These are phyloP conservation scores for Aythya baeri DNA, from an alignment of 2,113 vertebrate genomes.

Conservation along the genomic window DNA sequence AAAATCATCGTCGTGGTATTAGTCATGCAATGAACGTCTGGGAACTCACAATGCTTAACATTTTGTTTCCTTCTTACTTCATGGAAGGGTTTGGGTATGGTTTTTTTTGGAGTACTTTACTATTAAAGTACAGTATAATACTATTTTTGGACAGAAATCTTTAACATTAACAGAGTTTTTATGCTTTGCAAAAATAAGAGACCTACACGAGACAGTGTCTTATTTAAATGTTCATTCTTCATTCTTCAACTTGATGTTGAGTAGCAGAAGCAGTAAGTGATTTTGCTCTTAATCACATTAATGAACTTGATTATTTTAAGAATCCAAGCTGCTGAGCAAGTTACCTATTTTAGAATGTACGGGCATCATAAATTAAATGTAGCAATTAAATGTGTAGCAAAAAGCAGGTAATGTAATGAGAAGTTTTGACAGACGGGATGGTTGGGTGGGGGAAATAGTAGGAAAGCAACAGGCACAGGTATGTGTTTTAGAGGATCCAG, in stretches of 20 bases:
- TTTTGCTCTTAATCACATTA: constrained; percentile 33
- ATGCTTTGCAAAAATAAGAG: neutral
- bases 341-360: constrained; percentile 32
- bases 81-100: neutral
- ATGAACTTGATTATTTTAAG: constrained; percentile 48
- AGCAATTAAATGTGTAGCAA: neutral
- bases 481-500: neutral
- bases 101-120: neutral
- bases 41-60: neutral
- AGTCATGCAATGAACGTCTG: constrained; percentile 36
- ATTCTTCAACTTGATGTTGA: neutral
- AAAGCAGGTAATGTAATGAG: neutral
- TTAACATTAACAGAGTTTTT: constrained; percentile 23
- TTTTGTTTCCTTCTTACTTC: constrained; percentile 33
- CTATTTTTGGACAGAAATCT: constrained; percentile 41
- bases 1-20: neutral
- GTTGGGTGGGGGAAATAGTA: fast-evolving
- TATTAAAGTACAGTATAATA: constrained; percentile 18
- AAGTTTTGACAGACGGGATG: neutral
- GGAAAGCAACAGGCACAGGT: neutral
- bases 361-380: neutral
- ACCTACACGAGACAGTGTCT: neutral
- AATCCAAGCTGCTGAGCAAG: constrained; percentile 21
- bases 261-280: neutral
- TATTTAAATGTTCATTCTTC: neutral